Evolutionary conservation across 1,140 invertebrate species (phyloP), one percentile per base, ranked within the genome.

Genomic region (Drosophila obscura): DNA sequence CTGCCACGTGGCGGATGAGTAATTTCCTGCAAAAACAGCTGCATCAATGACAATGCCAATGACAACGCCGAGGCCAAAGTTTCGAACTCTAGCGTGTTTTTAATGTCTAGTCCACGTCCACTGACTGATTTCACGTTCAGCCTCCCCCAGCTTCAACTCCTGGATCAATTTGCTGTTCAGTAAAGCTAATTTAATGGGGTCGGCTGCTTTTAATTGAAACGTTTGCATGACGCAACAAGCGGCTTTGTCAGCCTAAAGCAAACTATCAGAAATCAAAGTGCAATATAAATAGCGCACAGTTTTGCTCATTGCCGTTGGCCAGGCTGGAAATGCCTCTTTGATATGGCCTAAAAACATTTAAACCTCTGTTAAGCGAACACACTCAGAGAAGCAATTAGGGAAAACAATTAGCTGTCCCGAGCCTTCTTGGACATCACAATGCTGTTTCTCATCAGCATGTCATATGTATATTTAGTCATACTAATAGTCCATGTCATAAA

Each of bases 111-210:
- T 16, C 19, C 19, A 19, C 19, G 19, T 49, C 64, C 48, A 26
- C 66, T 31, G 62, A 41, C 53, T 41, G 68, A 50, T 58, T 58
- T 48, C 48, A 50, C 53, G 45, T 35, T 43, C 61, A 5, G 6
- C 15, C n/a, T 1, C 19, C 19, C 19, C 19, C 19, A 19, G 0
- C 35, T n/a, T 8, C 1, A 5, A 9, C 8, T 2, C n/a, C 15
- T 59, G 41, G 8, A 13, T 52, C 28, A 41, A 61, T 71, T 57
- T 58, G 41, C 61, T 55, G 61, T 58, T 52, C 73, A 77, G 67
- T 77, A 67, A 65, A 64, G 76, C 80, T 72, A 66, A 79, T 82
- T 79, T 83, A 50, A 60, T 78, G 64, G 57, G 79, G 56, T 59
- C 58, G 41, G n/a, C 43, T 22, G 49, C 41, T 46, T 48, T 75